Base-by-base conservation (phyloP, 2,888 invertebrate species). In the Anagyrus pseudococci region DNA sequence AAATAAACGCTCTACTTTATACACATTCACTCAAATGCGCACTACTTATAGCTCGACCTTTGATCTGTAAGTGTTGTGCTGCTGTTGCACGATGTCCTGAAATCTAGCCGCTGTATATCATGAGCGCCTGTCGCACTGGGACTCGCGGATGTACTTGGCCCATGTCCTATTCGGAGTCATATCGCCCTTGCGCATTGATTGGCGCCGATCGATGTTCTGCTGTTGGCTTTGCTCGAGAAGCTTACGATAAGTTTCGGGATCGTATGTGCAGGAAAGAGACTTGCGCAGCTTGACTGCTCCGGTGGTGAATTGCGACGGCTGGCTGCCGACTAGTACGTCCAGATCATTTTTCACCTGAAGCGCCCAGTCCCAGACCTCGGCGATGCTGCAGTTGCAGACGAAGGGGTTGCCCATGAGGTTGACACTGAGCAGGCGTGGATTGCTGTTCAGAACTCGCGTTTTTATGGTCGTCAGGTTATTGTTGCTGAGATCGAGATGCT, bases 361-460 rank as follows among this genome's bases (percentile, higher is more conserved):
- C 0, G 89, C 89, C 90, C 90, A 90, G 70, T 88, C 86, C 90
- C 90, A 90, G 83, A 89, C 85, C 61, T 88, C 87, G 0, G 86
- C 86, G 23, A 90, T 85, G 66, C 87, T 85, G 70, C 90, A 90
- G 70, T 88, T 87, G 72, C 90, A 90, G 59, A 84, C 80, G 82
- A 89, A 89, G 1, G 88, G 89, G 79, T 90, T 90, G 2, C 88
- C 88, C 8, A 89, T 82, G 6, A 90, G 79, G 72, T 88, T 88
- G 50, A 90, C 71, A 2, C 86, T 86, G 60, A 85, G 80, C 4
- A 90, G 73, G 64, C 84, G 84, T 0, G 85, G 84, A 77, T 89
- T 89, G 52, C 82, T 80, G 1, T 80, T 78, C 55, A 89, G 84
- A 10, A 85, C 78, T 44, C 83, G 81, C 0, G 88, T 86, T 44